A percentile compares a stretch with the other conserved stretches of the same genome.
Conservation (phyloP, 2,888 invertebrate genomes). For the Epistrophe eligans region DNA sequence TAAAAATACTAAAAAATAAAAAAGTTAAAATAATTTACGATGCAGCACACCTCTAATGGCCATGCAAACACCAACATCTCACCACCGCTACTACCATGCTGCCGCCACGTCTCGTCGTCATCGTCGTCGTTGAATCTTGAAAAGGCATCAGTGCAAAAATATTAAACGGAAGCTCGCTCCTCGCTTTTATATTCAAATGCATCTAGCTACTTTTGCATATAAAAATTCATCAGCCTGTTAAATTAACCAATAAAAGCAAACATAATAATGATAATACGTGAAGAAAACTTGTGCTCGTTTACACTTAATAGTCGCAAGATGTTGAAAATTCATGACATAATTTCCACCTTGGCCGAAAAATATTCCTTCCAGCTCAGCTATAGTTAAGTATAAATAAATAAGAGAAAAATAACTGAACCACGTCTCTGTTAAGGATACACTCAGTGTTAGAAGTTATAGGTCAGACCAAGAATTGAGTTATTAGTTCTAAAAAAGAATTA, state of each 20-base stretch:
- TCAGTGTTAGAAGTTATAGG: background rate
- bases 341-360: conserved; percentile 64
- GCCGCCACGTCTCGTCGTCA: background rate
- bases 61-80: background rate
- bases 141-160: background rate
- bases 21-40: background rate
- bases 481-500: too few species aligned
- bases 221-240: conserved; percentile 73
- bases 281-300: conserved; percentile 75
- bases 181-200: conserved; percentile 34
- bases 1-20: background rate
- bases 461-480: too few species aligned
- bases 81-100: too few species aligned
- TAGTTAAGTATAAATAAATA: conserved; percentile 68
- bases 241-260: conserved; percentile 71
- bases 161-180: background rate
- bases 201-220: conserved; percentile 48
- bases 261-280: conserved; percentile 72
- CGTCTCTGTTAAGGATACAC: background rate
- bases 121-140: background rate
- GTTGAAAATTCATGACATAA: conserved; percentile 77
- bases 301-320: conserved; percentile 79
- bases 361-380: conserved; percentile 46
- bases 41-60: conserved; percentile 2
- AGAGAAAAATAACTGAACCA: background rate